Base-by-base conservation (phyloP, 2,797 vertebrate species). In the Cygnus olor region DNA sequence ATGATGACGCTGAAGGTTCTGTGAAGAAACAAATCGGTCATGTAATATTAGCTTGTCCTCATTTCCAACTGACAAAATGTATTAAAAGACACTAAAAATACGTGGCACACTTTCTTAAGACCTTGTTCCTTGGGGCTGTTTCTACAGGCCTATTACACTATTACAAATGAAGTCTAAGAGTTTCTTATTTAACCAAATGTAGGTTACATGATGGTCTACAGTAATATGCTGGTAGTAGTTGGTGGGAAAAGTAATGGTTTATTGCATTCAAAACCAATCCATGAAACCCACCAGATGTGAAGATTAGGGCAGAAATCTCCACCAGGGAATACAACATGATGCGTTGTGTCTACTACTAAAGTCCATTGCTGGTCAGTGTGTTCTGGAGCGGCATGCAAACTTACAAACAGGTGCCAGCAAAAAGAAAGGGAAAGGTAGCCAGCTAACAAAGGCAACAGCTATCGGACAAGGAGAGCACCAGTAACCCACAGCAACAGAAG, bases 71-170 rank as follows among this genome's bases (percentile, higher is more conserved):
- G 68, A 66, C 44, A 95, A 84, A 94, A 85, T 47, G 6, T 28
- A 80, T 79, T 89, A 70, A 64, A 92, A 72, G 44, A 49, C 51
- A 73, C 88, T 68, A 93, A 86, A 96, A 96, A 82, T 90, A 88
- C 1, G 11, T 88, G 60, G 19, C 69, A 56, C 71, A 5, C n/a
- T 64, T 90, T 93, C 54, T 83, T 81, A 90, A 79, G 60, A 42
- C 47, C 28, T 51, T 88, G 42, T 85, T 90, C 81, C 34, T 83
- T 87, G 66, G 17, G 73, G 20, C 19, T 71, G 22, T 88, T 91
- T 91, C 66, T 81, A 10, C 56, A 81, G n/a, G 9, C 8, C 57
- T 89, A 9, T 73, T 82, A 34, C 9, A 60, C 1, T 9, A 14
- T 36, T 84, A 6, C 15, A 40, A 90, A 73, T 64, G 36, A 90